Percentiles rank a stretch among this genome's conserved stretches.
phyloP scores from a whole-genome alignment of 2,797 vertebrate genomes.

The Cheirogaleus major region DNA sequence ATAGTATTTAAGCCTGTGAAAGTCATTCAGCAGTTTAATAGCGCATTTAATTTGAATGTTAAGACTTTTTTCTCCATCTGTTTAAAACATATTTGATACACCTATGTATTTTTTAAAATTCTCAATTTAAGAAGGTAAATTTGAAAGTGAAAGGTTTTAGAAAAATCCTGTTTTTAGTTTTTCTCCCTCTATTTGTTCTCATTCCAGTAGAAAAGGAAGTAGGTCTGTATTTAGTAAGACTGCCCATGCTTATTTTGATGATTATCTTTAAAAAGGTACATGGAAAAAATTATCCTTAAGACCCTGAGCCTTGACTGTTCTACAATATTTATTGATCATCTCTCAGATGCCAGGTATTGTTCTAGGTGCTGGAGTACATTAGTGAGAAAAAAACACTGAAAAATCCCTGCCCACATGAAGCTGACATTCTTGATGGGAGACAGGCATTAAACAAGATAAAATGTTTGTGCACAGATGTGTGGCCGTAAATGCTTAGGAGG shows the following conservation, averaged over 20 bases:
- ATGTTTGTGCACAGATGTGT: not conserved
- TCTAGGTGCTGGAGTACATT: not conserved
- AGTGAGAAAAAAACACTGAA: not conserved
- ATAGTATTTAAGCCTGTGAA: not conserved
- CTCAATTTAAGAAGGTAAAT: not conserved
- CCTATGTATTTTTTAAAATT: not conserved
- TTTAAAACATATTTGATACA: slow-evolving; percentile 23
- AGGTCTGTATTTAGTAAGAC: not conserved
- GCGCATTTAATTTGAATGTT: slow-evolving; percentile 5
- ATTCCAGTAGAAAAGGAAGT: slow-evolving; percentile 10
- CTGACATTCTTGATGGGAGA: not conserved
- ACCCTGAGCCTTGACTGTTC: not conserved
- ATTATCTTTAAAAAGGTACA: not conserved
- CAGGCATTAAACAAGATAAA: not conserved
- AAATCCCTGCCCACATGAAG: not conserved
- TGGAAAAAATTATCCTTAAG: not conserved
- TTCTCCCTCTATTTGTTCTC: not conserved
- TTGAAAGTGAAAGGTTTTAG: slow-evolving; percentile 4
- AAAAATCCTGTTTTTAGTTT: not conserved
- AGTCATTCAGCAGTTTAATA: not conserved
- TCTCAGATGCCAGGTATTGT: not conserved
- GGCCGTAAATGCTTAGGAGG: not conserved
- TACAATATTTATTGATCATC: not conserved
- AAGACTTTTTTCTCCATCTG: not conserved
- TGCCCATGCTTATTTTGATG: not conserved